A percentile compares a stretch with the other conserved stretches of the same genome.
Evolutionary conservation across 1,140 invertebrate species (phyloP).

Genomic region (Hyposmocoma kahamanoa): DNA sequence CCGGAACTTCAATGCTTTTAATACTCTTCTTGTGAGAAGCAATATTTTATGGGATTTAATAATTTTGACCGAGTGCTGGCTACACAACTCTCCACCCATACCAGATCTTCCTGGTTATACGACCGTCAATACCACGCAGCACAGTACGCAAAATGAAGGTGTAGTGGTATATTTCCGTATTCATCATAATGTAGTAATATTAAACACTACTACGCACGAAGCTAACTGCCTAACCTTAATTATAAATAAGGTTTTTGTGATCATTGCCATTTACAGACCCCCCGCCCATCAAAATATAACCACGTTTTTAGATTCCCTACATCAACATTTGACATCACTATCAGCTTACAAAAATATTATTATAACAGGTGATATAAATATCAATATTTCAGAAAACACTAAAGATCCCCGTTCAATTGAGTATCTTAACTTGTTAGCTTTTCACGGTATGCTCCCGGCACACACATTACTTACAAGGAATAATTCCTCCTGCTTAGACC

Average conservation of each 20-base stretch:
- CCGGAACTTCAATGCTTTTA: not conserved
- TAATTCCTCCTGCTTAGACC: not conserved
- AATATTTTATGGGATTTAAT: not conserved
- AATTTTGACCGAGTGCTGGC: not conserved
- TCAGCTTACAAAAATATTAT: not conserved
- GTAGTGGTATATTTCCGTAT: not conserved
- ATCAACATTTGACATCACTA: not conserved
- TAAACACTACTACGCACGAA: not conserved
- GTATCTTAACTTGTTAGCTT: not conserved
- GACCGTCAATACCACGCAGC: not conserved
- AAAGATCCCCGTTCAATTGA: not conserved
- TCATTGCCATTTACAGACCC: not conserved
- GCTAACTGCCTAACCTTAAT: not conserved
- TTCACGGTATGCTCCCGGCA: not conserved
- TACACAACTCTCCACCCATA: not conserved
- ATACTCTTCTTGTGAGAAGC: not conserved
- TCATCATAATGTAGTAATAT: not conserved
- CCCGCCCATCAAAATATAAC: too few species aligned
- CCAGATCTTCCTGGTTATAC: not conserved
- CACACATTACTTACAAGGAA: not conserved
- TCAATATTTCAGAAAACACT: not conserved
- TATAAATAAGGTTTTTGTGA: not conserved
- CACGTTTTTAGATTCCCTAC: not conserved
- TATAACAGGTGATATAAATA: not conserved
- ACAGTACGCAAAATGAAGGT: not conserved